Percentiles rank a stretch among this genome's conserved stretches.
Conservation (phyloP, 2,797 vertebrate genomes). For the Helostoma temminkii region DNA sequence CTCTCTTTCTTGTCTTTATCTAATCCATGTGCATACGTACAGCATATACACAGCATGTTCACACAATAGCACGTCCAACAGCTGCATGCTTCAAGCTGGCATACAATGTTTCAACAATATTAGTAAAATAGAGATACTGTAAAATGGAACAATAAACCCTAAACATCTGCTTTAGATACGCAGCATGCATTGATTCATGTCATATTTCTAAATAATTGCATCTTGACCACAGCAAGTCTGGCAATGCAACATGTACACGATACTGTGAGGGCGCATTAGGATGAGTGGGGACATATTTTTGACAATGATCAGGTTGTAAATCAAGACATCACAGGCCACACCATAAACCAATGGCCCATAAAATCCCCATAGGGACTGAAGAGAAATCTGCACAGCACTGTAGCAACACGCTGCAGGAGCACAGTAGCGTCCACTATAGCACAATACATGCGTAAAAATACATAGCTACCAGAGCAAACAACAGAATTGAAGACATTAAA, state of each 20-base stretch:
- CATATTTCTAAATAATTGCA: constrained; percentile 32
- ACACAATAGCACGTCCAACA: constrained; percentile 30
- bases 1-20: constrained; percentile 62
- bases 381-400: constrained; percentile 14
- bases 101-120: constrained; percentile 27
- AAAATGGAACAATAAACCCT: constrained; percentile 20
- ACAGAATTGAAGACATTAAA: constrained; percentile 75
- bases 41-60: constrained; percentile 53
- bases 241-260: constrained; percentile 42
- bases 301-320: constrained; percentile 57
- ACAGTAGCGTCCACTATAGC: constrained; percentile 34
- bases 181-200: constrained; percentile 29
- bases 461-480: constrained; percentile 64
- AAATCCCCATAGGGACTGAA: constrained; percentile 40
- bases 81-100: constrained; percentile 13
- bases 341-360: constrained; percentile 54
- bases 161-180: constrained; percentile 46
- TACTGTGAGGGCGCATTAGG: constrained; percentile 20
- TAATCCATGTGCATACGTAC: constrained; percentile 44
- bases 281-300: constrained; percentile 15
- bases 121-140: constrained; percentile 8
- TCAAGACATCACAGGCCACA: constrained; percentile 57
- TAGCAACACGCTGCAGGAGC: constrained; percentile 19
- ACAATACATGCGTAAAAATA: constrained; percentile 48
- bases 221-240: constrained; percentile 36